phyloP scores from a whole-genome alignment of 2,797 vertebrate species.

The Lutjanus campechanus region DNA sequence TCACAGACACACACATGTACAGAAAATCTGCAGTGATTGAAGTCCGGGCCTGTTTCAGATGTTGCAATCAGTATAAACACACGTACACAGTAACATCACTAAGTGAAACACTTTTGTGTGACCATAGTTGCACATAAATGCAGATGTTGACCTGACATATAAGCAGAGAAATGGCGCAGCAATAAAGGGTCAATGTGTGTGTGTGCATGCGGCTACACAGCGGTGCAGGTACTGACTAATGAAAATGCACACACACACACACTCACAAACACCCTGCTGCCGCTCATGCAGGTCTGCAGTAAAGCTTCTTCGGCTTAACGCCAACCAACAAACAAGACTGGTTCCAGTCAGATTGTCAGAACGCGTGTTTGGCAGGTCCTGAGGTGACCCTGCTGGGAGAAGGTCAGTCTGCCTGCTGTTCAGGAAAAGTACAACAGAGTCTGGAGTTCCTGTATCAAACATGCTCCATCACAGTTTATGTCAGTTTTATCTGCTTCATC shows the following conservation, averaged over 20 bases:
- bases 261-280: not conserved
- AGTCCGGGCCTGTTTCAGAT: constrained; percentile 37
- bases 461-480: not conserved
- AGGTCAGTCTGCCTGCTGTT: not conserved
- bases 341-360: constrained; percentile 10
- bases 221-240: not conserved
- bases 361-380: constrained; percentile 17
- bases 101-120: not conserved
- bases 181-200: not conserved
- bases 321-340: constrained; percentile 19
- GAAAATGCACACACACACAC: not conserved
- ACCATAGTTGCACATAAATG: not conserved
- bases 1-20: not conserved
- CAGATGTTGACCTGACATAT: not conserved
- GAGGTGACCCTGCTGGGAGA: constrained; percentile 6
- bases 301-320: constrained; percentile 4
- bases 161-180: not conserved
- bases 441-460: constrained; percentile 1
- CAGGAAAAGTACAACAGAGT: constrained; percentile 1
- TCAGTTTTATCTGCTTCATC: not conserved
- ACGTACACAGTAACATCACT: constrained; percentile 17
- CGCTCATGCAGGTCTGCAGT: constrained; percentile 1
- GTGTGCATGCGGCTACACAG: not conserved
- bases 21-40: constrained; percentile 30
- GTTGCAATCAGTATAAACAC: constrained; percentile 42